Percentiles rank a stretch among this genome's conserved stretches.
Conservation (phyloP, 2,797 vertebrate species). For the Pteronotus mesoamericanus region DNA sequence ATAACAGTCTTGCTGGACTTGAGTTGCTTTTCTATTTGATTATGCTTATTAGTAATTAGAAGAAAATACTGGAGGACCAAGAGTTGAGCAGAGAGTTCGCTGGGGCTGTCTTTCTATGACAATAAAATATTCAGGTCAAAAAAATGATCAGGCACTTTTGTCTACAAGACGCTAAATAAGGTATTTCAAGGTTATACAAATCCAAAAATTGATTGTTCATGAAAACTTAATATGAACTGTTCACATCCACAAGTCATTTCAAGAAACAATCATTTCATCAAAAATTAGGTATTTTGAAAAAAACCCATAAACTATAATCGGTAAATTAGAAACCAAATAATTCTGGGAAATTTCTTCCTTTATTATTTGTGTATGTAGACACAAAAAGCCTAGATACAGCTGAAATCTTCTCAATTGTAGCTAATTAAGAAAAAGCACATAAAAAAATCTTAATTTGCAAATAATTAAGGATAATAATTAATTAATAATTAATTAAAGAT, state of each 20-base stretch:
- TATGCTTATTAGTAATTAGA: constrained; percentile 42
- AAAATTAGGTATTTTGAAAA: background rate
- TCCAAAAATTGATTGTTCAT: background rate
- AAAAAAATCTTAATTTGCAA: background rate
- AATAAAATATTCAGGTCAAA: background rate
- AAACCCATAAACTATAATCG: background rate
- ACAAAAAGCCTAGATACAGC: background rate
- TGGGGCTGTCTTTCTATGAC: background rate
- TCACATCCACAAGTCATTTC: background rate
- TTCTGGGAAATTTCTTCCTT: background rate
- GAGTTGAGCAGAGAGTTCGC: background rate
- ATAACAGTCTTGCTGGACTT: background rate
- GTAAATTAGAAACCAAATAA: background rate
- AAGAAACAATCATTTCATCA: constrained; percentile 10
- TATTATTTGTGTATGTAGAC: background rate
- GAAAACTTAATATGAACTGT: background rate
- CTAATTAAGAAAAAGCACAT: background rate
- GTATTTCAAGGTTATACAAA: background rate
- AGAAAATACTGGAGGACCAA: background rate
- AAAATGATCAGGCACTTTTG: background rate
- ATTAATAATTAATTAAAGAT: too few relatives aligned
- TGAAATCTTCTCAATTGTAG: background rate
- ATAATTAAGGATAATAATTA: too few relatives aligned
- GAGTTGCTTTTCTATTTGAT: constrained; percentile 48
- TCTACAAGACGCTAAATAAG: background rate